These are phyloP conservation scores for Porites rus DNA, from an alignment of 92 coral and sea anemone species.

Conservation along the genomic window DNA sequence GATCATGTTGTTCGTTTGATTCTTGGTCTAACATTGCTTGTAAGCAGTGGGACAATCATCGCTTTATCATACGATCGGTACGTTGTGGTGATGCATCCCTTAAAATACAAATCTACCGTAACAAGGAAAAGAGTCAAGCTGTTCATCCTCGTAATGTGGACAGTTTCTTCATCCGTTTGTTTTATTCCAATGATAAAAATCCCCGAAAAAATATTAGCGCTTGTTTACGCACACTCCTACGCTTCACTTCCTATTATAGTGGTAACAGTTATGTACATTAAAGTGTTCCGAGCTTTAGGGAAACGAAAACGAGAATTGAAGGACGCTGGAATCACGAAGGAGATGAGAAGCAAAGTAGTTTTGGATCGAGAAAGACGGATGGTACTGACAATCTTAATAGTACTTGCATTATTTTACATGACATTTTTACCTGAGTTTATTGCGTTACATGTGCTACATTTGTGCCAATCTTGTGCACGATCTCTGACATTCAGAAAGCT, in stretches of 20 bases:
- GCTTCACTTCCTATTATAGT: slow-evolving; percentile 54
- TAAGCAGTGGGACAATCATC: slow-evolving; percentile 55
- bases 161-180: slow-evolving; percentile 32
- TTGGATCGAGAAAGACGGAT: slow-evolving; percentile 39
- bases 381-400: slow-evolving; percentile 46
- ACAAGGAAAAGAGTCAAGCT: slow-evolving; percentile 41
- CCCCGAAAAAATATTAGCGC: slow-evolving; percentile 24
- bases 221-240: slow-evolving; percentile 57
- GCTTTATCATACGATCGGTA: slow-evolving; percentile 60
- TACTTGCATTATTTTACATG: slow-evolving; percentile 51
- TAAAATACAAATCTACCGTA: slow-evolving; percentile 36
- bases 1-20: slow-evolving; percentile 15
- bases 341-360: background rate
- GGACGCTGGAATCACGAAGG: background rate
- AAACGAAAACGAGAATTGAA: slow-evolving; percentile 25
- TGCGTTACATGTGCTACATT: slow-evolving; percentile 40
- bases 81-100: slow-evolving; percentile 55
- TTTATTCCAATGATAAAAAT: slow-evolving; percentile 47
- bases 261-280: slow-evolving; percentile 50
- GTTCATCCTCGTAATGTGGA: slow-evolving; percentile 46
- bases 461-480: slow-evolving; percentile 7
- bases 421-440: slow-evolving; percentile 49
- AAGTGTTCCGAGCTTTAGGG: slow-evolving; percentile 46
- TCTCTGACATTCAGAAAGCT: slow-evolving; percentile 13
- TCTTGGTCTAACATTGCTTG: slow-evolving; percentile 55